Conservation (phyloP, 2,888 invertebrate genomes). For the Operophtera brumata region DNA sequence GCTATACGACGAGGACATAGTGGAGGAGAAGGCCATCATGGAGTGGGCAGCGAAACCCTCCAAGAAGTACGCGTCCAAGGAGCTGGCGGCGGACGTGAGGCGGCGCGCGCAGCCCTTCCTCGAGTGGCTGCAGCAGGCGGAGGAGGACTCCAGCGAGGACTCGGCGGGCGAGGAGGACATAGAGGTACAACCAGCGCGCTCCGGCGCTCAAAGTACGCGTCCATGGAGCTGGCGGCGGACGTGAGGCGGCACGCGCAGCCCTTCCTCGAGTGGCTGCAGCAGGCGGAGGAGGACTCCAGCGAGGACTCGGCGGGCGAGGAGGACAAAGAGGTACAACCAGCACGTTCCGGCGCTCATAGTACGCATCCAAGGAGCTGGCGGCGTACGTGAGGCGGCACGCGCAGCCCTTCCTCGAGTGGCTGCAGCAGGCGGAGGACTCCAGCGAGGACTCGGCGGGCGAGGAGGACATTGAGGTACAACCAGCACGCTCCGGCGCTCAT, state of each 20-base stretch:
- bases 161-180: conserved; percentile 84
- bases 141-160: conserved; percentile 93
- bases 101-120: conserved; percentile 96
- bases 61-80: conserved; percentile 96
- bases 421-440: conserved; percentile 97
- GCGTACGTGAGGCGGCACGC: conserved; percentile 96
- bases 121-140: conserved; percentile 98
- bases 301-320: conserved; percentile 84
- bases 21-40: conserved; percentile 95
- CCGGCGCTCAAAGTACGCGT: background rate
- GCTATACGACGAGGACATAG: conserved; percentile 96
- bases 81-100: conserved; percentile 94
- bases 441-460: conserved; percentile 96
- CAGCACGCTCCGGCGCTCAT: conserved; percentile 94
- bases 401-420: conserved; percentile 97
- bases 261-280: conserved; percentile 97
- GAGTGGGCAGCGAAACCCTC: conserved; percentile 98
- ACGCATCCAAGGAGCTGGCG: conserved; percentile 93
- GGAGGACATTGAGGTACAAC: conserved; percentile 96
- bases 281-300: conserved; percentile 96
- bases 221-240: background rate
- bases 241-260: conserved; percentile 83
- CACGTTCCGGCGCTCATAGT: no score
- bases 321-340: conserved; percentile 87
- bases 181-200: conserved; percentile 81